Base-by-base conservation (phyloP, 1,140 invertebrate species). In the Cherax destructor region DNA sequence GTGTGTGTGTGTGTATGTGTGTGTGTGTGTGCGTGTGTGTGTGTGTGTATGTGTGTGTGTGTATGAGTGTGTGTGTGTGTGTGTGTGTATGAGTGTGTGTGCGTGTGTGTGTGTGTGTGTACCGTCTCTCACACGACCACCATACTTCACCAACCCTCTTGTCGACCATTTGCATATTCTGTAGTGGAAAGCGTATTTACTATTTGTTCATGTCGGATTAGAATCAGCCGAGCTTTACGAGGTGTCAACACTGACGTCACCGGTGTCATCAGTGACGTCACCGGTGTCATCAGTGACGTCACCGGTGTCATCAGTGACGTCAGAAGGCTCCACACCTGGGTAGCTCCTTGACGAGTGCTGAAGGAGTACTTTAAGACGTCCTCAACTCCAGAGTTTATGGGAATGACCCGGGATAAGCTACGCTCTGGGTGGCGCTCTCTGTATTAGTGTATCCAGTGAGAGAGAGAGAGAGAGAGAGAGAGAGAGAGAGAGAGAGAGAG, bases 131-230 rank as follows among this genome's bases (percentile, higher is more conserved):
- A 56, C 52, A 13, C 52, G 11, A 56, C 52, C 11, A 56, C 52
- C 52, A 56, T 56, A 7, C 11, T 56, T 56, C 52, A 56, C 80
- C 52, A 69, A 41, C 72, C 69, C 16, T 21, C 69, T n/a, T 49
- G 47, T 4, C 69, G 72, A 65, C 21, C 69, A 86, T 86, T 65
- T 86, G 69, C 83, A 86, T 86, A 86, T 76, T 77, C 69, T 86
- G 69, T 13, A 76, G 69, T 86, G 83, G 83, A 86, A 86, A 86
- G 76, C 69, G 72, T 86, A 86, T 86, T 86, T 86, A 76, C 83
- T 86, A 65, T 86, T 86, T 86, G 83, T 65, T 50, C 83, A 86
- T 69, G 69, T 76, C 69, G 47, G 83, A 76, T 86, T 86, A 86
- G 83, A 86, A 52, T 86, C 72, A 76, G 65, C 11, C 13, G 18